Conservation (phyloP, 2,797 vertebrate genomes). For the Calcarius lapponicus region DNA sequence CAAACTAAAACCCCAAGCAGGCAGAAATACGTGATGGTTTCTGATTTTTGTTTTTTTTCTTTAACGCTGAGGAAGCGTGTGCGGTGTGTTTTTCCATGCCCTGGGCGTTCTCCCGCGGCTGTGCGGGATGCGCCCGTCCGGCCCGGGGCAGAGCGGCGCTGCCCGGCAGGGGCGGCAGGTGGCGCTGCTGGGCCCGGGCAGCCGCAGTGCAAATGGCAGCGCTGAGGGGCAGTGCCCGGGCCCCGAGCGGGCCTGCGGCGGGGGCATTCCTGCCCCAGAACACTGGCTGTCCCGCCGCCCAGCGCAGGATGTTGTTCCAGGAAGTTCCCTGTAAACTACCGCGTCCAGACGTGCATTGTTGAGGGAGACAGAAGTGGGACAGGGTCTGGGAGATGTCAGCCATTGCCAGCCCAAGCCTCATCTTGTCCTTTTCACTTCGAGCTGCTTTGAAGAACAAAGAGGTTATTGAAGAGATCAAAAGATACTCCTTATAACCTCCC, state of each 20-base stretch:
- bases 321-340: neutral
- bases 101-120: neutral
- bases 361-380: neutral
- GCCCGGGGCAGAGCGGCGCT: neutral
- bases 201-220: neutral
- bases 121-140: fast-evolving
- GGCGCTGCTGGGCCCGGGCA: neutral
- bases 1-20: neutral
- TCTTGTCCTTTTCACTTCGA: neutral
- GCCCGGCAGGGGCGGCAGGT: neutral
- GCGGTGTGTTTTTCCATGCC: neutral
- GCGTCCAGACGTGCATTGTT: neutral
- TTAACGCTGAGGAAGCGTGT: neutral
- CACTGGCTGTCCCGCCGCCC: neutral
- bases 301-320: neutral
- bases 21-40: neutral
- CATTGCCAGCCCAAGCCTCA: neutral
- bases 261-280: neutral
- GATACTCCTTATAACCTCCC: neutral
- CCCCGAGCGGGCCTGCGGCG: neutral
- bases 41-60: neutral
- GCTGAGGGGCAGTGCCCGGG: neutral
- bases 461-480: neutral
- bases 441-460: neutral
- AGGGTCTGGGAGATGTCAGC: neutral